A percentile compares a stretch with the other conserved stretches of the same genome.
Evolutionary conservation across 2,888 invertebrate genomes (phyloP).

Genomic region (Isoperla grammatica): DNA sequence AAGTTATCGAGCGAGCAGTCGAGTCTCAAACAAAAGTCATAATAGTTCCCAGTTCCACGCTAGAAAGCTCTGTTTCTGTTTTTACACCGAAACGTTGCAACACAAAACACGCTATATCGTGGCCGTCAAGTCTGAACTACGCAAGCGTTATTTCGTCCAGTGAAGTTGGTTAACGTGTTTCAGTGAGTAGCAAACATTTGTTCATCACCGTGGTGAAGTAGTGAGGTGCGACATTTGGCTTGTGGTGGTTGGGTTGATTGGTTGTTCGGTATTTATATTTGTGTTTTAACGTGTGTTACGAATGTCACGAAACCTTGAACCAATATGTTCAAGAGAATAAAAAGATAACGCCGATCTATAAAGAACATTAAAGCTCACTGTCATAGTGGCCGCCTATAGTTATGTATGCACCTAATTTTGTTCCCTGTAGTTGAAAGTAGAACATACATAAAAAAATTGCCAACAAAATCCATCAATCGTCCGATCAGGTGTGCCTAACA

Average conservation of each 20-base stretch:
- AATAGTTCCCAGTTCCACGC: too few relatives aligned
- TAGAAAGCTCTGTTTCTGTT: too few relatives aligned
- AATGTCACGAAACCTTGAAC: slow-evolving; percentile 19
- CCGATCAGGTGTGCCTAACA: slow-evolving; percentile 17
- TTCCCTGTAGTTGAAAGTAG: slow-evolving; percentile 22
- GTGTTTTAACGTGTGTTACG: slow-evolving; percentile 27
- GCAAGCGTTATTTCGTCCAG: too few relatives aligned
- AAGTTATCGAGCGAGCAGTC: too few relatives aligned
- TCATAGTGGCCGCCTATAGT: slow-evolving; percentile 8
- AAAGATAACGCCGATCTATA: slow-evolving; percentile 24
- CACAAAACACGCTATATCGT: too few relatives aligned
- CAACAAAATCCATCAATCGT: slow-evolving; percentile 9
- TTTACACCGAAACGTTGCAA: too few relatives aligned
- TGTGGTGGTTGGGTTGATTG: slow-evolving; percentile 27
- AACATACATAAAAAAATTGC: slow-evolving; percentile 11
- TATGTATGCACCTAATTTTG: slow-evolving; percentile 16
- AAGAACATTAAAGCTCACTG: slow-evolving; percentile 9
- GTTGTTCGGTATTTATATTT: slow-evolving; percentile 19
- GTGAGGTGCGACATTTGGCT: slow-evolving; percentile 27
- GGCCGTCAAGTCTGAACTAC: too few relatives aligned
- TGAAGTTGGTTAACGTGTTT: too few relatives aligned
- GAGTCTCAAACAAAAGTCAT: too few relatives aligned
- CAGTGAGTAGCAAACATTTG: slow-evolving; percentile 20
- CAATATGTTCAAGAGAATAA: slow-evolving; percentile 29
- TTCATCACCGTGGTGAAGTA: slow-evolving; percentile 24